A percentile compares a stretch with the other conserved stretches of the same genome.
phyloP scores from a whole-genome alignment of 2,888 invertebrate species.

The Morpho achilles region DNA sequence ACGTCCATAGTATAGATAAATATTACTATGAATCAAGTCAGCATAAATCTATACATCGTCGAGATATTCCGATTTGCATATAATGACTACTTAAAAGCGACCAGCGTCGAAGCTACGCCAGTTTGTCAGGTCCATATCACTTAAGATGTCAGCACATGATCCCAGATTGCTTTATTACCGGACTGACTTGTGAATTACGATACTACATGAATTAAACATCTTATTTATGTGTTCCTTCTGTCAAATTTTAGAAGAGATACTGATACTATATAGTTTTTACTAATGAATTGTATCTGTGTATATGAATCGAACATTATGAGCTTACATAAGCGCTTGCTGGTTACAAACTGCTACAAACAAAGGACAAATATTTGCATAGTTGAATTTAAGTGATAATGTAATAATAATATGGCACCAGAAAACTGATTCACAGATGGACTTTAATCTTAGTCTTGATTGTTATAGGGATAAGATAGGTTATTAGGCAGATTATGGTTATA shows the following conservation, averaged over 20 bases:
- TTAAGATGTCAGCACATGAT: conserved; percentile 57
- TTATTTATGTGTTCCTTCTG: conserved; percentile 24
- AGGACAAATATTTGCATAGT: no score
- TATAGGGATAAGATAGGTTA: no score
- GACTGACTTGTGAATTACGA: conserved; percentile 24
- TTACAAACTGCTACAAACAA: no score
- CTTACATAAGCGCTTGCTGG: no score
- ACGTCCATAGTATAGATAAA: neutral
- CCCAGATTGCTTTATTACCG: conserved; percentile 48
- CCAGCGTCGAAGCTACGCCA: conserved; percentile 52
- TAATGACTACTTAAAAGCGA: conserved; percentile 66
- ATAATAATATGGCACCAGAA: no score
- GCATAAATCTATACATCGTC: conserved; percentile 42
- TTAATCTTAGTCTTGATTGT: no score
- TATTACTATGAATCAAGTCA: conserved; percentile 1
- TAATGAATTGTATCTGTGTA: conserved; percentile 24
- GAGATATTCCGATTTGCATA: conserved; percentile 62
- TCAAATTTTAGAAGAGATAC: neutral
- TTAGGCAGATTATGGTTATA: no score
- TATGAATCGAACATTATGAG: no score
- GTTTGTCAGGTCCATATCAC: conserved; percentile 50
- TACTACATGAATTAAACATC: conserved; percentile 20
- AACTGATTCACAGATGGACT: no score
- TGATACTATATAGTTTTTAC: conserved; percentile 6
- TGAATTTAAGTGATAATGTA: no score